phyloP scores from a whole-genome alignment of 2,888 invertebrate genomes.

The Pachydiplax longipennis region DNA sequence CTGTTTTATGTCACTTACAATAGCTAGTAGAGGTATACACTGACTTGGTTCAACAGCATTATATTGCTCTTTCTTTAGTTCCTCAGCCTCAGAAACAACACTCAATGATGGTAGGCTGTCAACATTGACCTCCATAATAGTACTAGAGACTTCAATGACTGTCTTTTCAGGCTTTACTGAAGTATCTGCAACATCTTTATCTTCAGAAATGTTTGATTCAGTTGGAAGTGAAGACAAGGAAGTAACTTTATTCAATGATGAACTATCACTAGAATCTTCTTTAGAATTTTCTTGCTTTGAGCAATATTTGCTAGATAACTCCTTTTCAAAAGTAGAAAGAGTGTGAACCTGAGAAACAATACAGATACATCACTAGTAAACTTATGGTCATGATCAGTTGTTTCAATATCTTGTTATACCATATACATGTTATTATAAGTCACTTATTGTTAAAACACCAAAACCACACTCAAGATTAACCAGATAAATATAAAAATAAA shows the following conservation, averaged over 20 bases:
- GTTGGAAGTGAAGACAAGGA: not conserved
- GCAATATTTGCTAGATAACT: slow-evolving; percentile 51
- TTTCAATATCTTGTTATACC: no score
- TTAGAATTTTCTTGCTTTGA: slow-evolving; percentile 45
- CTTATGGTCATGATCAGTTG: not conserved
- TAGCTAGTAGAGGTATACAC: not conserved
- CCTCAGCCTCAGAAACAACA: slow-evolving; percentile 25
- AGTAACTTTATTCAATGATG: not conserved
- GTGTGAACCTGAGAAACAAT: not conserved
- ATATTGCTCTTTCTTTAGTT: slow-evolving; percentile 57
- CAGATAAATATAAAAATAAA: not conserved
- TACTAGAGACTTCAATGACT: not conserved
- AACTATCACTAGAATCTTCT: not conserved
- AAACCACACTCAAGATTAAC: not conserved
- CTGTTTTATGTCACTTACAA: not conserved
- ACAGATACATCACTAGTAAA: not conserved
- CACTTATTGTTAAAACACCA: not conserved
- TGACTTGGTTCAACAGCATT: slow-evolving; percentile 54
- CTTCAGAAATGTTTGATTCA: not conserved
- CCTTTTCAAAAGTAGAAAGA: slow-evolving; percentile 58
- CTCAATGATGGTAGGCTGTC: not conserved
- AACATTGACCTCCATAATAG: not conserved
- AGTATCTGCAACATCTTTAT: not conserved
- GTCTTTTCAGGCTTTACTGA: not conserved
- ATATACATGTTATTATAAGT: not conserved